Evolutionary conservation across 1,140 invertebrate species (phyloP).

Genomic region (Eurytemora carolleeae): DNA sequence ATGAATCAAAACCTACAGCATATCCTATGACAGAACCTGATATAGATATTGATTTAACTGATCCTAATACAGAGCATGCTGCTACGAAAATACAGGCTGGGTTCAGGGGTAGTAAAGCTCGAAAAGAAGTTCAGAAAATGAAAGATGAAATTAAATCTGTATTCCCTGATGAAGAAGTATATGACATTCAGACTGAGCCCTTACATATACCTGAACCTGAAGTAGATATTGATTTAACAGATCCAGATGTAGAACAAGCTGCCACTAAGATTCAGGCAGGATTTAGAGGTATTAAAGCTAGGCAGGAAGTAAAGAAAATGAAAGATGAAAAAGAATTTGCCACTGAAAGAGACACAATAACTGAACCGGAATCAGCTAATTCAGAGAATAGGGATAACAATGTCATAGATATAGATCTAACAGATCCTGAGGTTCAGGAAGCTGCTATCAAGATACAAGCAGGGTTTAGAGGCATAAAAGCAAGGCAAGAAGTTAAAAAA

Average conservation of each 20-base stretch:
- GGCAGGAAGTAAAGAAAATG: constrained; percentile 36
- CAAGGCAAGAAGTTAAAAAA: no score
- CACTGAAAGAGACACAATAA: no score
- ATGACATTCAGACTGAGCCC: neutral
- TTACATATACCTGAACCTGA: no score
- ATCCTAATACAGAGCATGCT: constrained; percentile 36
- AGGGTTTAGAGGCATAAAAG: neutral
- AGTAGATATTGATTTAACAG: constrained; percentile 29
- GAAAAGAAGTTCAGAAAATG: constrained; percentile 3
- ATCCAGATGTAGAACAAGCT: constrained; percentile 37
- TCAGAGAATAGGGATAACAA: constrained; percentile 16
- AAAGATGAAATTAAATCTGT: no score
- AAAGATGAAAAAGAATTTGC: constrained; percentile 27
- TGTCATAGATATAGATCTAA: constrained; percentile 19
- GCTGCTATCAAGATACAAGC: neutral
- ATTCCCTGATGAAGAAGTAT: neutral
- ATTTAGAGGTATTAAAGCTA: constrained; percentile 38
- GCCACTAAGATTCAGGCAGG: constrained; percentile 46
- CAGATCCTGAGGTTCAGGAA: constrained; percentile 18
- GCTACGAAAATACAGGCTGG: constrained; percentile 10
- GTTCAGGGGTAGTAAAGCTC: constrained; percentile 2
- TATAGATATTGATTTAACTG: constrained; percentile 29
- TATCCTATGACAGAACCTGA: neutral
- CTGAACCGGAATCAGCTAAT: no score
- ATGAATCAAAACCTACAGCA: neutral